These are phyloP conservation scores for Listrodromus nycthemerus DNA, from an alignment of 2,888 invertebrate species.

Conservation along the genomic window DNA sequence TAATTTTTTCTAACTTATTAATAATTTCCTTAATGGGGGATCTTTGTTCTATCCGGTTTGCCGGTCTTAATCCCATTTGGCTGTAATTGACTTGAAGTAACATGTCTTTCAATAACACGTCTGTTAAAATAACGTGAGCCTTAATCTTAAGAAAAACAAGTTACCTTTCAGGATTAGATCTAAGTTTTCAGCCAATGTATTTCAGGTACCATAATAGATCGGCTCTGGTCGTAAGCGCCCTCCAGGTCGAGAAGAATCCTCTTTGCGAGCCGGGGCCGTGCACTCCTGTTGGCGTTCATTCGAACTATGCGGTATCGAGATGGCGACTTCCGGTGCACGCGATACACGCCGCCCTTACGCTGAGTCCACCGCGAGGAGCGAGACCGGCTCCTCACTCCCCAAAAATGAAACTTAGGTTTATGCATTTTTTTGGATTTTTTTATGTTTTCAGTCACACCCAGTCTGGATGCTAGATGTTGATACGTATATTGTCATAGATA, in stretches of 20 bases:
- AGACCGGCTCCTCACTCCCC: conserved; percentile 91
- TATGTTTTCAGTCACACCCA: conserved; percentile 66
- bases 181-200: conserved; percentile 74
- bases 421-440: conserved; percentile 62
- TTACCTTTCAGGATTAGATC: conserved; percentile 58
- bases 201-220: conserved; percentile 96
- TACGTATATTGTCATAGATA: conserved; percentile 74
- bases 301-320: conserved; percentile 84
- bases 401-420: conserved; percentile 96
- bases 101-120: background rate
- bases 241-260: conserved; percentile 97
- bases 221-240: conserved; percentile 96
- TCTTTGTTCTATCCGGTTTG: background rate
- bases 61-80: conserved; percentile 4
- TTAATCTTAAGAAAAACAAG: background rate
- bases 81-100: conserved; percentile 26
- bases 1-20: conserved; percentile 12
- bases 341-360: conserved; percentile 89
- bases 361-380: conserved; percentile 86
- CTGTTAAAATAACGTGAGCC: background rate
- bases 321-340: conserved; percentile 86
- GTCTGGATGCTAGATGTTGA: conserved; percentile 82
- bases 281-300: conserved; percentile 82
- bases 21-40: background rate
- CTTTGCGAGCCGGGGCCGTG: conserved; percentile 94